Conservation (phyloP, 2,888 invertebrate species). For the Hirtodrosophila cameraria region DNA sequence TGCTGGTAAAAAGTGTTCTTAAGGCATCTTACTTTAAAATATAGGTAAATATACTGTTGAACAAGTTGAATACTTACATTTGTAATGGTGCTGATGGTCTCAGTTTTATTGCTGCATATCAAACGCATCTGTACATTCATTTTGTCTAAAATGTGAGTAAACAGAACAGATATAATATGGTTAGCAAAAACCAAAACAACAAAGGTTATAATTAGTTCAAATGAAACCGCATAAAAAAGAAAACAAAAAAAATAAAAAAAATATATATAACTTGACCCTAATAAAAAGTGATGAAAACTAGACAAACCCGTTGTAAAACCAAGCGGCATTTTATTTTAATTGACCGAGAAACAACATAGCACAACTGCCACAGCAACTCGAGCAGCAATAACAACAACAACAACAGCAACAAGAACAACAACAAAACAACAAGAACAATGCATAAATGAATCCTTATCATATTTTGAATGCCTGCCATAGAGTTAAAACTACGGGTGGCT, state of each 20-base stretch:
- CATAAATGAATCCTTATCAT: conserved; percentile 70
- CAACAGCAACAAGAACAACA: conserved; percentile 23
- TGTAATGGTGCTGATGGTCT: conserved; percentile 63
- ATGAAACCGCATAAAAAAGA: conserved; percentile 40
- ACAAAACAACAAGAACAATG: conserved; percentile 17
- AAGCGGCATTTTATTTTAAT: conserved; percentile 68
- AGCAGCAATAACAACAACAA: conserved; percentile 23
- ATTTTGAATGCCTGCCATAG: conserved; percentile 48
- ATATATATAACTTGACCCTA: conserved; percentile 52
- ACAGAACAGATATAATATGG: conserved; percentile 39
- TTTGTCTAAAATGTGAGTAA: conserved; percentile 63
- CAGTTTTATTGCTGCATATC: conserved; percentile 74
- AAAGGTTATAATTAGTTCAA: conserved; percentile 62
- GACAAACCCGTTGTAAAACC: conserved; percentile 31
- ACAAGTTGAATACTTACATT: conserved; percentile 72
- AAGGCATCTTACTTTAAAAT: background rate
- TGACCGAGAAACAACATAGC: conserved; percentile 52
- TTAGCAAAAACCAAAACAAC: conserved; percentile 18
- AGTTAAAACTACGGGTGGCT: conserved; percentile 42
- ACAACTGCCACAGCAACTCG: conserved; percentile 14
- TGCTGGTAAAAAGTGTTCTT: no score
- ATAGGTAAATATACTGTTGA: background rate
- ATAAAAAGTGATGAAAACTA: conserved; percentile 57
- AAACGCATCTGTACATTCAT: conserved; percentile 81
- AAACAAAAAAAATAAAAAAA: conserved; percentile 1